Base-by-base conservation (phyloP, 1,140 invertebrate genomes). In the Aphidius gifuensis region DNA sequence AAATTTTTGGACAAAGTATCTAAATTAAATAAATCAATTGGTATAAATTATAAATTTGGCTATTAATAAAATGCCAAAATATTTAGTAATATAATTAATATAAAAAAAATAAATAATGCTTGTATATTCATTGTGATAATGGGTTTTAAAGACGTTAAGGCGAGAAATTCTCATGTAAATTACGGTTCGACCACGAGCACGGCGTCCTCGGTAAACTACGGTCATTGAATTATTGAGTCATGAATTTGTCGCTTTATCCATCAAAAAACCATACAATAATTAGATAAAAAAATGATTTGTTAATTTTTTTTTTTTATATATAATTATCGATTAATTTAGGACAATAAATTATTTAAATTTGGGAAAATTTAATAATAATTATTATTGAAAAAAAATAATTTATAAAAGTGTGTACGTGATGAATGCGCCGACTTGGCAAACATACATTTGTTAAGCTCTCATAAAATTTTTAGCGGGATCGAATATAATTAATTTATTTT, bases 181-280 rank as follows among this genome's bases (percentile, higher is more conserved):
- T 60, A 66, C 69, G 64, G 61, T 54, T 32, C 44, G 21, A 55
- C 58, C 56, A 68, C 66, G 66, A 64, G 59, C 57, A 75, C 73
- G 78, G 76, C 72, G 60, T 66, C 66, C 53, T 67, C 69, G 58
- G 64, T 69, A 69, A 73, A 69, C 69, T 80, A 80, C 71, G 74
- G 75, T 74, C 60, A 50, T 46, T 54, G 75, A 60, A 60, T 16
- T 6, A 6, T 9, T 6, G 9, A 58, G 21, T 16, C 54, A 39
- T 59, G 67, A 75, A 71, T 76, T 60, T 79, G 46, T 78, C 65
- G 69, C 8, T 61, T 76, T 80, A 79, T 69, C 67, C 46, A 6
- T 6, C 8, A 0, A 46, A 70, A 77, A 77, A 77, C 40, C 48
- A 61, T 78, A 67, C 50, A 32, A 32, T 44, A 50, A 21, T 3